Base-by-base conservation (phyloP, 2,888 invertebrate species). In the Endomychus coccineus region DNA sequence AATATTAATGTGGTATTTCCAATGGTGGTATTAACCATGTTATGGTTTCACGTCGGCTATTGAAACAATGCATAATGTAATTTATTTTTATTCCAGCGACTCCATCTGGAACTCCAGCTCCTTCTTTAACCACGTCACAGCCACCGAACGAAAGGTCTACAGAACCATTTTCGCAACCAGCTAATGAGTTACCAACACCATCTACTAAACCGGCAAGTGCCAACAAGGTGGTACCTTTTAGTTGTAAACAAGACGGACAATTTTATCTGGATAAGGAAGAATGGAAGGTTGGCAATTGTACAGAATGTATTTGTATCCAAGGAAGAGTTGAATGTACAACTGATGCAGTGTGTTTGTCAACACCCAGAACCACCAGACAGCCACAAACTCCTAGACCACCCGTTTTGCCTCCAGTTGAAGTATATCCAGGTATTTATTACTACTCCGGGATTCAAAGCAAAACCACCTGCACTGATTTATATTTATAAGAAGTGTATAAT, bases 201-300 rank as follows among this genome's bases (percentile, higher is more conserved):
- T 39, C 46, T 15, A 46, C 52, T n/a, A 43, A 50, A 31, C 41
- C 49, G 4, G 60, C 58, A 3, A 59, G 58, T 19, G 53, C 50
- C 3, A 52, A 60, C 2, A 58, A 55, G 35, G 29, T 48, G 39
- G 31, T 43, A 45, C 16, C 48, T 46, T 49, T 51, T 42, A 36
- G 44, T 17, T 50, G 60, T 32, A 46, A 35, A 22, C 54, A 58
- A 24, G 53, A 58, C 17, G 80, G 77, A 1, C 69, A 36, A 32
- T 33, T 43, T 5, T 55, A 51, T 34, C 43, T 46, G 23, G 78
- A 86, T 44, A 80, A 80, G 1, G 80, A 84, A 47, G 73, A 71
- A 33, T 83, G 81, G 74, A 67, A 64, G 35, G 78, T 80, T 47
- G 80, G 78, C 55, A 73, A 75, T 46, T 84, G 86, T 54, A 83